Percentiles rank a stretch among this genome's conserved stretches.
Conservation (phyloP, 2,888 invertebrate species). For the Mantis religiosa region DNA sequence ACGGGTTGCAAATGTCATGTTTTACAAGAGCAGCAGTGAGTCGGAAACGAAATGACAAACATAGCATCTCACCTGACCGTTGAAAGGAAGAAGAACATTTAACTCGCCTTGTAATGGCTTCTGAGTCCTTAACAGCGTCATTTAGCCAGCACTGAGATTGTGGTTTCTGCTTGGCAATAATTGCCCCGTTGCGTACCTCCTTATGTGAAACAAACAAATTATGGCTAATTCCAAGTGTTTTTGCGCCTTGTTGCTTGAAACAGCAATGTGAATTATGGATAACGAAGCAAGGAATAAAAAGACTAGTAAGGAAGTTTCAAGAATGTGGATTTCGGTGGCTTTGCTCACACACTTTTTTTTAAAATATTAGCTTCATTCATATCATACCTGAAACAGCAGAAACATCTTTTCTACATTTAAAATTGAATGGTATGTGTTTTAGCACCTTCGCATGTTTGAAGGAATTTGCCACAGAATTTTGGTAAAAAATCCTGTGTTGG, state of each 20-base stretch:
- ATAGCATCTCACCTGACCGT: not conserved
- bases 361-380: no score
- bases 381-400: no score
- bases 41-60: not conserved
- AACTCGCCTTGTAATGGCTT: not conserved
- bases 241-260: not conserved
- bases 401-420: no score
- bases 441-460: no score
- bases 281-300: not conserved
- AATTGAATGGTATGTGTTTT: no score
- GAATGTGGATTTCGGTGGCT: no score
- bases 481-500: no score
- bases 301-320: not conserved
- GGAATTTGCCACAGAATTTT: no score
- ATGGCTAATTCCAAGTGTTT: not conserved
- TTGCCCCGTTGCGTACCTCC: not conserved
- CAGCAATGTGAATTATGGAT: not conserved
- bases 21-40: not conserved
- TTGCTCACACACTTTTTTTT: no score
- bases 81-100: not conserved
- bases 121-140: not conserved
- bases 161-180: not conserved
- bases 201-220: not conserved
- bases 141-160: not conserved
- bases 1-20: not conserved